These are phyloP conservation scores for Mamestra configurata DNA, from an alignment of 1,140 invertebrate species.

Conservation along the genomic window DNA sequence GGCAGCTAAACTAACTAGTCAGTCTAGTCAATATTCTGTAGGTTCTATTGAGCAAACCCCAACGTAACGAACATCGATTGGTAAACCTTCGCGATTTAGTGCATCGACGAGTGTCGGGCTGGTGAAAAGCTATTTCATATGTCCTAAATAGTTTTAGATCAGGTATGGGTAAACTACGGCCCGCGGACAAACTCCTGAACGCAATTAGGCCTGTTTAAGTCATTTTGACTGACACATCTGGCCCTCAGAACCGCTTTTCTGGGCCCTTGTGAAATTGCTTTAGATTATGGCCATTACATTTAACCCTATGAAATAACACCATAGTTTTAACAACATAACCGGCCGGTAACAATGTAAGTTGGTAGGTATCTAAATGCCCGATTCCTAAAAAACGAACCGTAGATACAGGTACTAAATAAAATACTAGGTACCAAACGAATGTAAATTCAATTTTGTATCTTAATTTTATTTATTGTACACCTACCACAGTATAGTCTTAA, in stretches of 20 bases:
- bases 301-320: background rate
- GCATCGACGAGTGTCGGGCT: background rate
- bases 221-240: too few species aligned
- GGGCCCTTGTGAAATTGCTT: background rate
- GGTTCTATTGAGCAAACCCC: background rate
- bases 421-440: too few species aligned
- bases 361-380: background rate
- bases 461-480: too few species aligned
- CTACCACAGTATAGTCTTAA: too few species aligned
- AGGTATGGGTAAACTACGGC: too few species aligned
- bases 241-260: too few species aligned
- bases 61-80: background rate
- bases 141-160: background rate
- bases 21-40: background rate
- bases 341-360: conserved; percentile 29
- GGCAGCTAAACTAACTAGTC: background rate
- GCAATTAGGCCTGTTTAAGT: too few species aligned
- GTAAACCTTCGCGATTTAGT: background rate
- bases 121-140: background rate
- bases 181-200: too few species aligned
- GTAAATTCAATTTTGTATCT: too few species aligned
- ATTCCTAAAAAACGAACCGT: background rate
- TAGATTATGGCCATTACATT: background rate
- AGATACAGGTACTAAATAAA: too few species aligned
- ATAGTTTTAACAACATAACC: conserved; percentile 30